These are phyloP conservation scores for Amblyjoppa fuscipennis DNA, from an alignment of 2,888 invertebrate genomes.

Conservation along the genomic window DNA sequence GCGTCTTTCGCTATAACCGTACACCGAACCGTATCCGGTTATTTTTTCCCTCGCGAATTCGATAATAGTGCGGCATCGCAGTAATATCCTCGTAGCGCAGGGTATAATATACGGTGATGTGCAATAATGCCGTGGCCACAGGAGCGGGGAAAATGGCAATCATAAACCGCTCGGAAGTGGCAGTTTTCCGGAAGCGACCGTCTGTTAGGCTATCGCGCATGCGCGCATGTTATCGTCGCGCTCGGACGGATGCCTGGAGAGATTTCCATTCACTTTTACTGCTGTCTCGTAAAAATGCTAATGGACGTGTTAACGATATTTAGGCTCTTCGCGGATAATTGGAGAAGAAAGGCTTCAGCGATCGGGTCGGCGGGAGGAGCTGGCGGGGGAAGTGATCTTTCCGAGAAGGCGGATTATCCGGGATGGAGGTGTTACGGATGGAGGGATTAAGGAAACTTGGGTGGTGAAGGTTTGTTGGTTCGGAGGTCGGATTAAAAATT, in stretches of 20 bases:
- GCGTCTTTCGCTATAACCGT: slow-evolving; percentile 23
- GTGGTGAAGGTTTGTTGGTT: too few relatives aligned
- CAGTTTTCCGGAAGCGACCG: slow-evolving; percentile 8
- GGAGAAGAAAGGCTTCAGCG: slow-evolving; percentile 1
- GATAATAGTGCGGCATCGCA: slow-evolving; percentile 12
- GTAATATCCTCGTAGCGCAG: not conserved
- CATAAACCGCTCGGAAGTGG: slow-evolving; percentile 37
- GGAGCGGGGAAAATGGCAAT: slow-evolving; percentile 36
- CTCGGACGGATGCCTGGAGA: not conserved
- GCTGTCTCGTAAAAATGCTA: slow-evolving; percentile 15
- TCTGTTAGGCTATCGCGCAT: not conserved
- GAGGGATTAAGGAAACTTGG: too few relatives aligned
- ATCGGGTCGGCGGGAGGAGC: slow-evolving; percentile 5
- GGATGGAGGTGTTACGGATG: too few relatives aligned
- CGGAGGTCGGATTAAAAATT: too few relatives aligned
- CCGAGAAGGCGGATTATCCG: not conserved
- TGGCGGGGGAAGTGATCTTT: not conserved
- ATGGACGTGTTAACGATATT: slow-evolving; percentile 13
- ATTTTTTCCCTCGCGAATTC: slow-evolving; percentile 49
- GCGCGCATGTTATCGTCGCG: not conserved
- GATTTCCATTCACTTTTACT: not conserved
- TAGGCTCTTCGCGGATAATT: slow-evolving; percentile 17
- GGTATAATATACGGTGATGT: not conserved
- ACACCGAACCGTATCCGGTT: slow-evolving; percentile 11
- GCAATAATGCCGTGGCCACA: slow-evolving; percentile 11